Percentiles rank a stretch among this genome's conserved stretches.
phyloP scores from a whole-genome alignment of 2,113 vertebrate species.

The Odontophorus gujanensis region DNA sequence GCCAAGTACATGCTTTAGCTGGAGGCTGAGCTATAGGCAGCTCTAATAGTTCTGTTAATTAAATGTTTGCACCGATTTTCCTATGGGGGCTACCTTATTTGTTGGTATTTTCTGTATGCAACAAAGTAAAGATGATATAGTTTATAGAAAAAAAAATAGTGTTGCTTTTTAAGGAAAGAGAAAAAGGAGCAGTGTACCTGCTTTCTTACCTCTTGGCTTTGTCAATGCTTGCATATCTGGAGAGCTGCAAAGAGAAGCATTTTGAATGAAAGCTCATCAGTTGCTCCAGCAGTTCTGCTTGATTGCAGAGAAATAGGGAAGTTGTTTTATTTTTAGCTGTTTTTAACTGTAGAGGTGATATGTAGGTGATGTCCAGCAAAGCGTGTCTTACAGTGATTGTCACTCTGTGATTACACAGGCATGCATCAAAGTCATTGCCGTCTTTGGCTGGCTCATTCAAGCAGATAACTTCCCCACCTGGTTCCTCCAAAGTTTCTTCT shows the following conservation, averaged over 20 bases:
- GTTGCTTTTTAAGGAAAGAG: not conserved
- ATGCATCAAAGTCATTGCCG: constrained; percentile 78
- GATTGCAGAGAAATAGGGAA: not conserved
- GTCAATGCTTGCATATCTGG: not conserved
- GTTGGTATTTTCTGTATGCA: not conserved
- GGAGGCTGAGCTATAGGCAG: not conserved
- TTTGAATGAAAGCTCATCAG: not conserved
- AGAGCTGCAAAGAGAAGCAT: not conserved
- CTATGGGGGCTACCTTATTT: not conserved
- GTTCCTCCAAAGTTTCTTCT: constrained; percentile 73
- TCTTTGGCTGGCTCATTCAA: constrained; percentile 84
- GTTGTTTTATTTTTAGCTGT: not conserved
- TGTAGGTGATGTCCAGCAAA: not conserved
- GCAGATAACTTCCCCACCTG: constrained; percentile 78
- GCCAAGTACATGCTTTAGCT: not conserved
- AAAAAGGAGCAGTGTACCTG: not conserved
- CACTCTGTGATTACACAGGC: constrained; percentile 67
- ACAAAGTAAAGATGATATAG: not conserved
- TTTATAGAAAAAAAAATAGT: not conserved
- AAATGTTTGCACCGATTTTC: not conserved
- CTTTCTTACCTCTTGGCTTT: not conserved
- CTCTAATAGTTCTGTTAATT: not conserved
- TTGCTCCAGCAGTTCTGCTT: not conserved
- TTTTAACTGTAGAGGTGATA: not conserved
- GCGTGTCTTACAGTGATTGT: not conserved